phyloP scores from a whole-genome alignment of 2,113 vertebrate species.

The Oryctolagus cuniculus region mOryCun1.1 NC_091433.1:61685501-61686000 shows the following conservation, averaged over 20 bases:
- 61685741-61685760: background rate
- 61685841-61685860: background rate
- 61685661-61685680: background rate
- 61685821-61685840: background rate
- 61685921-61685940: too few relatives aligned
- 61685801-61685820: background rate
- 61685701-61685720: background rate
- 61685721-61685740: background rate
- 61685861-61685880: background rate
- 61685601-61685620: background rate
- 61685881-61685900: too few relatives aligned
- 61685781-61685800: background rate
- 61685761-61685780: background rate
- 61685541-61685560: background rate
- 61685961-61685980: too few relatives aligned
- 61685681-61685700: background rate
- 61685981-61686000: too few relatives aligned
- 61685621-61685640: background rate
- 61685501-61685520: background rate
- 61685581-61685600: background rate
- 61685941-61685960: too few relatives aligned
- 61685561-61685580: background rate
- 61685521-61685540: background rate
- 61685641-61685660: background rate
- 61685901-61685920: too few relatives aligned